Evolutionary conservation across 2,797 vertebrate genomes (phyloP), one percentile per base, ranked within the genome.

Genomic region (Prionace glauca): DNA sequence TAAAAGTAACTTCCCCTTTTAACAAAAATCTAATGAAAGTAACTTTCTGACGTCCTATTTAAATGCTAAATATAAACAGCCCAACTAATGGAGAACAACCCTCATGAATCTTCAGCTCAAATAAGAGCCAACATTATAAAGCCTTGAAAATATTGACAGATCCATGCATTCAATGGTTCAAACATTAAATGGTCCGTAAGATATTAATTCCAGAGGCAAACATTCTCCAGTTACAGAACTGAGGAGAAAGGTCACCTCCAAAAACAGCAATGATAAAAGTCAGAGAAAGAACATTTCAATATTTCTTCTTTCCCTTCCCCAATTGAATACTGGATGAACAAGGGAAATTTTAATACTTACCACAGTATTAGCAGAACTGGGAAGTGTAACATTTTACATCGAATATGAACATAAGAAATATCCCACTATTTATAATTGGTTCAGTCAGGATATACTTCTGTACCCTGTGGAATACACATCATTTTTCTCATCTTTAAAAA

Each of bases 401-500:
- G 12, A 90, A 16, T 65, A 65, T 65, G 11, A 56, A 16, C 11
- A 65, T 41, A 41, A 65, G 12, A 65, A 69, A 69, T 20, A 32
- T 65, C 29, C 29, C 1, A 62, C 16, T n/a, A 62, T 32, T 62
- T 18, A 18, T 8, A n/a, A 62, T 65, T 4, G 32, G 24, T 90
- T 92, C 62, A 41, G 90, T 92, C 65, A 50, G 29, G 11, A 16
- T 18, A 90, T 32, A n/a, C 56, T 18, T 65, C 32, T n/a, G 88
- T 92, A 41, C 41, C 62, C 90, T 92, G n/a, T 20, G n/a, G 88
- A 91, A 65, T 65, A 29, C 16, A 65, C 14, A n/a, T n/a, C 81
- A 84, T 16, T 65, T 20, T 62, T 90, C 26, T n/a, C 88, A 91
- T 20, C 69, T 77, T 94, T 74, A 20, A 95, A 94, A 77, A 95